phyloP scores from a whole-genome alignment of 2,888 invertebrate species.

The Drosophila cyrtoloma region DNA sequence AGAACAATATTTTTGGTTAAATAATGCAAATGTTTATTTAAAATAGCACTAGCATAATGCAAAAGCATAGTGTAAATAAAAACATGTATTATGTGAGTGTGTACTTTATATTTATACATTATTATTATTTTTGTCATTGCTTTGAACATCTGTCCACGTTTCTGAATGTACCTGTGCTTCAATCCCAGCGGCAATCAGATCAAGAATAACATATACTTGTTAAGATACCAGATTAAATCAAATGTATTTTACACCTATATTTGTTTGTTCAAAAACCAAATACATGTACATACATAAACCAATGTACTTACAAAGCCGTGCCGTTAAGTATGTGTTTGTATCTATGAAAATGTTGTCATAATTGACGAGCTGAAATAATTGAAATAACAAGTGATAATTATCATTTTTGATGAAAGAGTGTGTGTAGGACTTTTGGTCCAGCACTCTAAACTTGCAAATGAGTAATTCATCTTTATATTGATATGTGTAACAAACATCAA shows the following conservation, averaged over 20 bases:
- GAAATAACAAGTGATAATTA: neutral
- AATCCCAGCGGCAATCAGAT: neutral
- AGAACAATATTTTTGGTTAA: constrained; percentile 19
- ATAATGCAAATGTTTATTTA: constrained; percentile 11
- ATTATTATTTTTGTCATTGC: neutral
- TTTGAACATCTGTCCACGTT: neutral
- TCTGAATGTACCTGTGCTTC: neutral
- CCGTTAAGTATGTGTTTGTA: too few species aligned
- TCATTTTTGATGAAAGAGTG: neutral
- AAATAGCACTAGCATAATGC: neutral
- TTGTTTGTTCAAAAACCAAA: neutral
- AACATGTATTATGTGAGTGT: neutral
- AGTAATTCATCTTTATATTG: neutral
- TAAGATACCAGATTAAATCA: neutral
- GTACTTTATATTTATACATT: constrained; percentile 1
- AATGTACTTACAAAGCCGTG: neutral
- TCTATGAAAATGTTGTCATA: too few species aligned
- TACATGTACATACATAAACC: neutral
- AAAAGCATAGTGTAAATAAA: neutral
- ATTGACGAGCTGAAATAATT: too few species aligned
- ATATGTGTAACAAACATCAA: neutral
- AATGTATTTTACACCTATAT: neutral
- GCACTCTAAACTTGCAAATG: neutral
- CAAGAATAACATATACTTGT: neutral
- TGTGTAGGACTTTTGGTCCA: neutral